Base-by-base conservation (phyloP, 1,140 invertebrate species). In the Zaprionus africanus region DNA sequence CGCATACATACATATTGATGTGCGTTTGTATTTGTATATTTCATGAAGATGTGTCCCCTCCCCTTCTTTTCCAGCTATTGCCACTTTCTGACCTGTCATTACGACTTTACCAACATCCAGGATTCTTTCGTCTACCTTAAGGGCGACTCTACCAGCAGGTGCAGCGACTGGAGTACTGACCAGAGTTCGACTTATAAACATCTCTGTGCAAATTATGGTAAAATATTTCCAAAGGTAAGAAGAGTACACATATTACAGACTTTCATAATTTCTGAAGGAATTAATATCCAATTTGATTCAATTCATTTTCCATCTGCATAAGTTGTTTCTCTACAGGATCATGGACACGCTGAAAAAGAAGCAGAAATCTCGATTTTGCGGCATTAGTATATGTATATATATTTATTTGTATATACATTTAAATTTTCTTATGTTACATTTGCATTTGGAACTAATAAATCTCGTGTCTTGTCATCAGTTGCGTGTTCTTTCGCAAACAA, bases 41-140 rank as follows among this genome's bases (percentile, higher is more conserved):
- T 28, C 12, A 17, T 26, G 0, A 9, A 17, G 5, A 5, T 15
- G 13, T 13, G 13, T 38, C 13, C 13, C 0, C 4, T 34, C 2
- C 4, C 5, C 36, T 46, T 4, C n/a, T 46, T 3, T 46, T 0
- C 13, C 34, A 81, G 79, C 2, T 57, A 34, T 9, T 85, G 70
- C 9, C 53, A 78, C 49, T 85, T 78, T 46, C 0, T 81, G 1
- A 85, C 82, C 28, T 85, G 82, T 12, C 67, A 72, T 15, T 85
- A 81, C 38, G 81, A 85, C 31, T 67, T 36, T 5, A 81, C 49
- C 28, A 84, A 85, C 49, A 2, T 70, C 2, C 54, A 17, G 0
- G 12, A 59, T 4, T 43, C 63, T 0, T 73, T 38, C 51, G 22
- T 84, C 0, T 85, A 85, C n/a, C 31, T 57, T 41, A 1, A 31